Conservation (phyloP, 2,888 invertebrate genomes). For the Toxonevra muliebris region DNA sequence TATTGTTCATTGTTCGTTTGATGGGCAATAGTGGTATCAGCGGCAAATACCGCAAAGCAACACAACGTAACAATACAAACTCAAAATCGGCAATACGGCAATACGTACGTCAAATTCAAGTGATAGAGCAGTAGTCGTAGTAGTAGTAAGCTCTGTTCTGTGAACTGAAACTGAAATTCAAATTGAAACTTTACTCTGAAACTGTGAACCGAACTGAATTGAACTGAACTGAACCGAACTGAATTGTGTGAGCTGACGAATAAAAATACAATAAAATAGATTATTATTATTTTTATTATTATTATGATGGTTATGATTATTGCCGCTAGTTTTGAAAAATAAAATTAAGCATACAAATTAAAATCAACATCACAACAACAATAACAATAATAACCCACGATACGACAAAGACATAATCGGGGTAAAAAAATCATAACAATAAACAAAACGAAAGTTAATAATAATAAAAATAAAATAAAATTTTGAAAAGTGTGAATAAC, state of each 20-base stretch:
- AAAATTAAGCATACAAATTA: no score
- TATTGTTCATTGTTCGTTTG: no score
- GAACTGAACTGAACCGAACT: constrained; percentile 14
- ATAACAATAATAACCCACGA: constrained; percentile 20
- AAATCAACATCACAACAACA: no score
- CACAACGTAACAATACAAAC: constrained; percentile 1
- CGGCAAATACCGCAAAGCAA: constrained; percentile 3
- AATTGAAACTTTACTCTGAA: no score
- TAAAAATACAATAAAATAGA: constrained; percentile 41
- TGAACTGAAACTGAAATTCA: no score
- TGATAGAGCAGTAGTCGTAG: constrained; percentile 15
- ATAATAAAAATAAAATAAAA: constrained; percentile 24
- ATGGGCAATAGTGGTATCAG: constrained; percentile 1
- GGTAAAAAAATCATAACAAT: constrained; percentile 1
- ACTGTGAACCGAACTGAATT: constrained; percentile 6
- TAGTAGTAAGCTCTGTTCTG: not conserved
- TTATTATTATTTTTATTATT: constrained; percentile 44
- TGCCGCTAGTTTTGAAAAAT: constrained; percentile 10
- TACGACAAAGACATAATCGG: constrained; percentile 23
- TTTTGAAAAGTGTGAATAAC: constrained; percentile 13
- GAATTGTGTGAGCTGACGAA: not conserved
- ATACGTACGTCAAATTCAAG: constrained; percentile 3
- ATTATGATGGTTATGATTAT: constrained; percentile 40
- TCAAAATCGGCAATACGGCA: no score
- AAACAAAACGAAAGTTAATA: constrained; percentile 13